A percentile compares a stretch with the other conserved stretches of the same genome.
These are phyloP conservation scores for Tachina grossa DNA, from an alignment of 2,888 invertebrate species.

Conservation along the genomic window DNA sequence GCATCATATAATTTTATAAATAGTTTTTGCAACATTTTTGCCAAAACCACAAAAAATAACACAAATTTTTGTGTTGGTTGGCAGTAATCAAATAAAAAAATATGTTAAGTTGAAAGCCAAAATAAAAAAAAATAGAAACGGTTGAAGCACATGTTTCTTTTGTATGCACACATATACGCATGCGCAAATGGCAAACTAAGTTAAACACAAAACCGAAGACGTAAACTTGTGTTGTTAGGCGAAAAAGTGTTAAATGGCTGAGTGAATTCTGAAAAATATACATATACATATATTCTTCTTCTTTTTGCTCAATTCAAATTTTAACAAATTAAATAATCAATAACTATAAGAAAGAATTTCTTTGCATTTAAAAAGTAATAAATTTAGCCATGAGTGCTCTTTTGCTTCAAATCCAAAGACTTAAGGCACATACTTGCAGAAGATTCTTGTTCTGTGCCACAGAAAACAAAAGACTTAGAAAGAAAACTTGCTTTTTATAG, in stretches of 20 bases:
- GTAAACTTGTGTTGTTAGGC: conserved; percentile 19
- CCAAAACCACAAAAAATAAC: conserved; percentile 19
- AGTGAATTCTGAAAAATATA: conserved; percentile 15
- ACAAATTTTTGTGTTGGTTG: conserved; percentile 50
- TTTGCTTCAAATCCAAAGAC: background rate
- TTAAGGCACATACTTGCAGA: conserved; percentile 7
- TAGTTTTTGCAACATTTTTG: conserved; percentile 42
- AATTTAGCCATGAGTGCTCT: background rate
- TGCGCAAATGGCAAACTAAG: background rate
- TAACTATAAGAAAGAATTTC: conserved; percentile 15
- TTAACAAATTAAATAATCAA: conserved; percentile 32
- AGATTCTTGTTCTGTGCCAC: background rate
- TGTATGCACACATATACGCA: background rate
- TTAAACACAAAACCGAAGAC: background rate
- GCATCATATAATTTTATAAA: conserved; percentile 56
- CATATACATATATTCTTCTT: background rate
- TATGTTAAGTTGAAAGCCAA: conserved; percentile 45
- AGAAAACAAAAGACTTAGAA: conserved; percentile 19
- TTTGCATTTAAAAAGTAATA: background rate
- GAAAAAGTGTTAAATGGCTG: conserved; percentile 45
- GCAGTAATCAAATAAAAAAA: conserved; percentile 36
- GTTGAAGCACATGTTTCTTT: conserved; percentile 47
- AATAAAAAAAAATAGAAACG: conserved; percentile 8
- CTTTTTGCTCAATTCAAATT: conserved; percentile 6
- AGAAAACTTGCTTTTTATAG: conserved; percentile 7